These are phyloP conservation scores for Trachemys scripta DNA, from an alignment of 2,113 vertebrate species.

Conservation along the genomic window DNA sequence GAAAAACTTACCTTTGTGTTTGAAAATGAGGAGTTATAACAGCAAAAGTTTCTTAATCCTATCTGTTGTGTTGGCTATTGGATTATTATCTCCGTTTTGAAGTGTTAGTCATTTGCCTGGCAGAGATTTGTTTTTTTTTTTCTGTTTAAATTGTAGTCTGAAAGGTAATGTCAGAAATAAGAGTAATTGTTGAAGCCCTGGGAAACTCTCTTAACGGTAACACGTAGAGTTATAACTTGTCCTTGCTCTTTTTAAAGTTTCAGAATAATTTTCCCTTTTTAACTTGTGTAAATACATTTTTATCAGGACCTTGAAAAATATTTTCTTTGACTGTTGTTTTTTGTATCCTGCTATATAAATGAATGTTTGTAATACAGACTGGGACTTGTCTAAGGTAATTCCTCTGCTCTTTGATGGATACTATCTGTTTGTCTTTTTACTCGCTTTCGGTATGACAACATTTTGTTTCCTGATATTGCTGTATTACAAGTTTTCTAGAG, in stretches of 20 bases:
- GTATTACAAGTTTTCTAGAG: slow-evolving; percentile 19
- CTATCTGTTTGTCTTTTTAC: slow-evolving; percentile 17
- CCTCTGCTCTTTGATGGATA: slow-evolving; percentile 18
- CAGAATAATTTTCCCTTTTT: not conserved
- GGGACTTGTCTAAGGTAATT: slow-evolving; percentile 20
- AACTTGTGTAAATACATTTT: slow-evolving; percentile 41
- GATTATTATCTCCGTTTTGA: not conserved
- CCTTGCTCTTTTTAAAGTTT: not conserved
- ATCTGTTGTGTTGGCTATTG: not conserved
- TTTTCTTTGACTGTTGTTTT: slow-evolving; percentile 24
- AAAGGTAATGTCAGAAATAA: not conserved
- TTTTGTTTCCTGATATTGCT: not conserved
- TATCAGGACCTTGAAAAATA: not conserved
- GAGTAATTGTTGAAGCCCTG: not conserved
- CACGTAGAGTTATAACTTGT: not conserved
- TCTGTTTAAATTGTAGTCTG: not conserved
- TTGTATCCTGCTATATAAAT: not conserved
- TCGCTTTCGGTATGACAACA: slow-evolving; percentile 19
- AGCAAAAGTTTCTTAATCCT: not conserved
- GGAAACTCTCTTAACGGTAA: not conserved
- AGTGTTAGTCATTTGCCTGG: not conserved
- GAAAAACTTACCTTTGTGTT: not conserved
- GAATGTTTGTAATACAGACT: not conserved
- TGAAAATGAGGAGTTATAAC: not conserved
- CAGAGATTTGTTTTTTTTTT: not conserved